A percentile compares a stretch with the other conserved stretches of the same genome.
Conservation (phyloP, 2,888 invertebrate genomes). For the Xestia sexstrigata region DNA sequence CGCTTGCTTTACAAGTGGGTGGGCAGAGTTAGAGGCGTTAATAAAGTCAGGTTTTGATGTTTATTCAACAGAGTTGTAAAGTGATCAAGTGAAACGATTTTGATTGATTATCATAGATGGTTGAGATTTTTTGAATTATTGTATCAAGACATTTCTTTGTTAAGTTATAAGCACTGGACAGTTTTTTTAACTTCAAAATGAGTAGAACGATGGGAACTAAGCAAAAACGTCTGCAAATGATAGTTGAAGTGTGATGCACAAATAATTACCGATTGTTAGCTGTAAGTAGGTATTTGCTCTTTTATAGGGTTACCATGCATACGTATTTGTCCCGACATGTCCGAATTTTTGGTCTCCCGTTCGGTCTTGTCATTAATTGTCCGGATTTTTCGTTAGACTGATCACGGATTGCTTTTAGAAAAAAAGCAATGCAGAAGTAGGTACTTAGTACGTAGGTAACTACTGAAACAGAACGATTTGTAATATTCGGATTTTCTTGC, state of each 20-base stretch:
- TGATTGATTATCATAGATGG: neutral
- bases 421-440: neutral
- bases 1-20: conserved; percentile 8
- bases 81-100: neutral
- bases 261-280: conserved; percentile 31
- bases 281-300: neutral
- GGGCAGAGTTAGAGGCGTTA: conserved; percentile 10
- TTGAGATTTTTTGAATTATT: neutral
- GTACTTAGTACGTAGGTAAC: no score
- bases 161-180: no score
- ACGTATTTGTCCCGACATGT: neutral
- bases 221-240: neutral
- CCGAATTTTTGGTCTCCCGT: neutral
- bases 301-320: neutral
- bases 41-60: neutral
- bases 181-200: neutral
- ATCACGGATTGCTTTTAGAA: neutral
- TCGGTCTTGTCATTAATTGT: neutral
- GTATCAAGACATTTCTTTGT: neutral
- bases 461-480: neutral
- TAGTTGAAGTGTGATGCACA: conserved; percentile 7
- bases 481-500: neutral
- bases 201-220: conserved; percentile 2
- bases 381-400: neutral
- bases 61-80: conserved; percentile 5